A percentile compares a stretch with the other conserved stretches of the same genome.
Conservation (phyloP, 2,113 vertebrate genomes). For the Hipposideros armiger region DNA sequence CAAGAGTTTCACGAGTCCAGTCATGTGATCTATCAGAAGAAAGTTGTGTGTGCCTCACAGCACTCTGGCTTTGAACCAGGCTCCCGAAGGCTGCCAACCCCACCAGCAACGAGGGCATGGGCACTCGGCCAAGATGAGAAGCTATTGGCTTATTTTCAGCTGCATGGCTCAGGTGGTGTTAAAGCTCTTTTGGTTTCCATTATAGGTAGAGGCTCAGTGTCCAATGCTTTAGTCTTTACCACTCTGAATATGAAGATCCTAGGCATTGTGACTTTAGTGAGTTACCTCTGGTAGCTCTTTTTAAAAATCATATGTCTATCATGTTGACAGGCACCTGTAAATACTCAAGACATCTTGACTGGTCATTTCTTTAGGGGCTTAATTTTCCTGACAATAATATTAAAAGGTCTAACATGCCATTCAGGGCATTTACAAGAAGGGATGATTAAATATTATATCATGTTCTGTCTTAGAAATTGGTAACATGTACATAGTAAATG, state of each 20-base stretch:
- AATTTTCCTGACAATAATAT: constrained; percentile 25
- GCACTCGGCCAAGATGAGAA: too few relatives aligned
- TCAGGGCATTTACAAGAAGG: background rate
- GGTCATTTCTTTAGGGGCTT: background rate
- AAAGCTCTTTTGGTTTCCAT: background rate
- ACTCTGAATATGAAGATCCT: background rate
- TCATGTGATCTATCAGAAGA: background rate
- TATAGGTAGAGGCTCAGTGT: background rate
- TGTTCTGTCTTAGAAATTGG: background rate
- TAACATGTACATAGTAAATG: background rate
- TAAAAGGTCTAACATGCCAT: background rate
- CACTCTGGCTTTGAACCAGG: too few relatives aligned
- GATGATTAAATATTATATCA: background rate
- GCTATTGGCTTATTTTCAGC: background rate
- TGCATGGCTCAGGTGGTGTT: background rate
- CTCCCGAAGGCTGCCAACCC: background rate
- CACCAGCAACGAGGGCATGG: background rate
- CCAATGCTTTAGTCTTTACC: background rate
- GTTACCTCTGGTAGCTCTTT: background rate
- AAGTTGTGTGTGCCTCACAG: too few relatives aligned
- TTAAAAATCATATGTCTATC: background rate
- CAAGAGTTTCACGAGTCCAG: background rate
- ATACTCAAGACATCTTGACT: background rate
- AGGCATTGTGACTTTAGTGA: background rate
- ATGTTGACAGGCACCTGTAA: background rate